Base-by-base conservation (phyloP, 2,113 vertebrate genomes). In the Dryoscopus gambensis region DNA sequence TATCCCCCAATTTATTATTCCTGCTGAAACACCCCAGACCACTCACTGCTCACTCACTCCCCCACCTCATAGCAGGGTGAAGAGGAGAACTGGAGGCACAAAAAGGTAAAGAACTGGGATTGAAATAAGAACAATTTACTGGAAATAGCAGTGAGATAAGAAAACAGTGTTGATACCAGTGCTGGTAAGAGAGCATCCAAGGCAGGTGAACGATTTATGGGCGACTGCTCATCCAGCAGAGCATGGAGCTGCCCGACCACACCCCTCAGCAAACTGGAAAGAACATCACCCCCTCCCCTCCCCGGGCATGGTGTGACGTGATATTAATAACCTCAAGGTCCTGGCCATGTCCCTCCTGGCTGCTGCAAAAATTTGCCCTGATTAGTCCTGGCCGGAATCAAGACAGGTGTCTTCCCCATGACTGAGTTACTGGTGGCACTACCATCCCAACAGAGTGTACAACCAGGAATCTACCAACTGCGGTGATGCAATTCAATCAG, bases 211-310 rank as follows among this genome's bases (percentile, higher is more conserved):
- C 0, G 1, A 44, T 33, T 23, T 33, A 70, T 20, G 12, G 13
- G 25, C 0, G 2, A 49, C 35, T 40, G 5, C 14, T 88, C 42
- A 71, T 17, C 25, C 22, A 4, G 13, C 11, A 63, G 56, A 49
- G 19, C 23, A 28, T 0, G 1, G 20, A 11, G 4, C 27, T 60
- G 6, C 40, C 13, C 2, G 3, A 56, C 4, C 21, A 6, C 21
- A 33, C 4, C 3, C 2, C 30, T 6, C 49, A 56, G 35, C 5
- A 49, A 71, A 56, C 17, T 49, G 27, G 17, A 47, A 49, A 35
- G 6, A 27, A 11, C 6, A 25, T 0, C 2, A 23, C 24, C 4
- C 10, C 3, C 25, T 12, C 4, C 6, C 16, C 0, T 2, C 8
- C 5, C 50, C 27, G 31, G 21, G 12, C 31, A 27, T 23, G 35